Evolutionary conservation across 1,140 invertebrate genomes (phyloP), one percentile per base, ranked within the genome.

Genomic region (Procambarus virginalis): DNA sequence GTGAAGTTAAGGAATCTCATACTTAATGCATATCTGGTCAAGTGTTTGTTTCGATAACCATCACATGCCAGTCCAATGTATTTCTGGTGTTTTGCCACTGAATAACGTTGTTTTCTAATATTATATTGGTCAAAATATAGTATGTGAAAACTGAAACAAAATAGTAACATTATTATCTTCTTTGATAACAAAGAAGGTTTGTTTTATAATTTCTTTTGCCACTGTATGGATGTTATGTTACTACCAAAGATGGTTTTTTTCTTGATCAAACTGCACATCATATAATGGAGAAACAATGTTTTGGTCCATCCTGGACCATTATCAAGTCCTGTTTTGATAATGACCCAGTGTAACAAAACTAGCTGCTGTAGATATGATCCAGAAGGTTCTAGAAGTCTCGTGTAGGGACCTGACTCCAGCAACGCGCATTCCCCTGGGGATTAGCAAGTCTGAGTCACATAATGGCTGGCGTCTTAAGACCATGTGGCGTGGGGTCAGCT

Each of bases 1-100:
- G 22, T 34, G 22, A 73, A 73, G 68, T 73, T 73, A 73, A 73
- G 20, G 68, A 73, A 73, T 73, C 68, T 73, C 68, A 73, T 73
- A 73, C 68, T 34, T 73, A 34, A 73, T 73, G 68, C 34, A 5
- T 73, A n/a, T 20, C 8, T 73, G 34, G 64, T 17, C 12, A 17
- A 68, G 20, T 68, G 20, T n/a, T 68, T n/a, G 20, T 68, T 17
- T 20, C 5, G 64, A 68, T 68, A 68, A 17, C 4, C 3, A 68
- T 68, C 64, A 68, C 4, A 68, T 4, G 34, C 8, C n/a, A 73
- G 22, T 73, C 8, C 2, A 73, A 6, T 73, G 0, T 58, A 12
- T 58, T 58, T 58, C 12, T 64, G 60, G 12, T 64, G 60, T 20
- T 73, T 20, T 34, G 68, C n/a, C 68, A 73, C 22, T 22, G 3